Conservation (phyloP, 2,113 vertebrate genomes). For the Hippocampus abdominalis region DNA sequence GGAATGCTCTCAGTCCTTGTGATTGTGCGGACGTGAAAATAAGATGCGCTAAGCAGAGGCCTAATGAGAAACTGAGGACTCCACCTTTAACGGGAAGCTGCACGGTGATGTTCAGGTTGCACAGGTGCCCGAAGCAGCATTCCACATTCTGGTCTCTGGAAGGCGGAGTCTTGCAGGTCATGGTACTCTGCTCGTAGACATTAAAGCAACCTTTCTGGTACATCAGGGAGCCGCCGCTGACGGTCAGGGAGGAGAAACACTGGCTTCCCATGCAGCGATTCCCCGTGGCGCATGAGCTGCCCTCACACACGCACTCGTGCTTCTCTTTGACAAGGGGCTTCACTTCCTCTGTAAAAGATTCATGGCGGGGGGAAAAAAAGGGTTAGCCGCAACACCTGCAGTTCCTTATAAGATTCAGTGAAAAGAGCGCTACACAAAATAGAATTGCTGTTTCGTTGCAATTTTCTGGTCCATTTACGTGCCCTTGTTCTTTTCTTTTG, state of each 20-base stretch:
- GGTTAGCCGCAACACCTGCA: neutral
- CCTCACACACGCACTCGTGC: constrained; percentile 92
- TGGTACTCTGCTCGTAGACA: constrained; percentile 88
- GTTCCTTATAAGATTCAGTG: neutral
- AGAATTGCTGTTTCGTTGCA: neutral
- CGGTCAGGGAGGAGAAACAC: constrained; percentile 88
- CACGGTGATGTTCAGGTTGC: constrained; percentile 91
- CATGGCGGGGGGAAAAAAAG: neutral
- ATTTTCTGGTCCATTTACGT: too few relatives aligned
- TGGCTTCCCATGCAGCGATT: constrained; percentile 89
- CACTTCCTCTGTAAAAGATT: constrained; percentile 72
- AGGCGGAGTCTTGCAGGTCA: constrained; percentile 95
- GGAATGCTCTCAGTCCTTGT: too few relatives aligned
- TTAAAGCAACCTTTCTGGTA: constrained; percentile 97
- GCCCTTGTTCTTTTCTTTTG: too few relatives aligned
- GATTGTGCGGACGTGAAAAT: neutral
- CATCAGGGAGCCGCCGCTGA: constrained; percentile 78
- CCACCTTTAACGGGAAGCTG: constrained; percentile 85
- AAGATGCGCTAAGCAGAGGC: neutral
- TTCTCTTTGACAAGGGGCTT: constrained; percentile 74
- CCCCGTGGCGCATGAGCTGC: constrained; percentile 82
- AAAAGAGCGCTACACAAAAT: neutral
- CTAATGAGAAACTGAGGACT: constrained; percentile 4
- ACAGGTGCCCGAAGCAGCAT: constrained; percentile 92
- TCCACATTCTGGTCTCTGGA: constrained; percentile 91